Evolutionary conservation across 2,113 vertebrate species (phyloP).

Genomic region (Electrona antarctica): DNA sequence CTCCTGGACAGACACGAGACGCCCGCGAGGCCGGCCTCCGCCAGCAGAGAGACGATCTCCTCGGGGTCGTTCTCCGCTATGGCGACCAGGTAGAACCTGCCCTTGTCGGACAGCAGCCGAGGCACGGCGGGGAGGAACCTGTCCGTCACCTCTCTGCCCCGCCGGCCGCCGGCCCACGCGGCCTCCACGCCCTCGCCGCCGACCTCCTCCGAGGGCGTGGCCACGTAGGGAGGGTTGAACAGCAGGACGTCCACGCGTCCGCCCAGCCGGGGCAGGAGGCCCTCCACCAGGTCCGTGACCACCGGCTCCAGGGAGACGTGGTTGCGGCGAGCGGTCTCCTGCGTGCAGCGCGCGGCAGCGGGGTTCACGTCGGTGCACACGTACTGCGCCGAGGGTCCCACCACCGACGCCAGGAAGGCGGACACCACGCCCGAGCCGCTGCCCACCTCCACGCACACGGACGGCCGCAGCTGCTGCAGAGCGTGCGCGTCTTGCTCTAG

Average conservation of each 20-base stretch:
- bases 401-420: constrained; percentile 87
- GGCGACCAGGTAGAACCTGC: constrained; percentile 90
- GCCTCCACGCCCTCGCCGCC: constrained; percentile 85
- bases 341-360: constrained; percentile 84
- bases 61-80: constrained; percentile 91
- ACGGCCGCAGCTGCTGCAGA: constrained; percentile 70
- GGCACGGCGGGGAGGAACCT: constrained; percentile 85
- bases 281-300: constrained; percentile 88
- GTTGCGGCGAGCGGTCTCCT: constrained; percentile 85
- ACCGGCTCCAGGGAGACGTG: constrained; percentile 84
- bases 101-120: constrained; percentile 84
- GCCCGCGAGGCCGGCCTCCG: constrained; percentile 78
- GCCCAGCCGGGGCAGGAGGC: constrained; percentile 83
- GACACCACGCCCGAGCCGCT: constrained; percentile 92
- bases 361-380: constrained; percentile 95
- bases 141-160: constrained; percentile 91
- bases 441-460: constrained; percentile 91
- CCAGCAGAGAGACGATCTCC: constrained; percentile 85
- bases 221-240: constrained; percentile 97
- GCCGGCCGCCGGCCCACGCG: constrained; percentile 91
- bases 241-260: constrained; percentile 91
- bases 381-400: constrained; percentile 84
- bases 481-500: constrained; percentile 83
- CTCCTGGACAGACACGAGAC: constrained; percentile 77
- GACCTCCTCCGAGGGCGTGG: constrained; percentile 93